Percentiles rank a stretch among this genome's conserved stretches.
These are phyloP conservation scores for Riparia riparia DNA, from an alignment of 2,113 vertebrate species.

Conservation along the genomic window DNA sequence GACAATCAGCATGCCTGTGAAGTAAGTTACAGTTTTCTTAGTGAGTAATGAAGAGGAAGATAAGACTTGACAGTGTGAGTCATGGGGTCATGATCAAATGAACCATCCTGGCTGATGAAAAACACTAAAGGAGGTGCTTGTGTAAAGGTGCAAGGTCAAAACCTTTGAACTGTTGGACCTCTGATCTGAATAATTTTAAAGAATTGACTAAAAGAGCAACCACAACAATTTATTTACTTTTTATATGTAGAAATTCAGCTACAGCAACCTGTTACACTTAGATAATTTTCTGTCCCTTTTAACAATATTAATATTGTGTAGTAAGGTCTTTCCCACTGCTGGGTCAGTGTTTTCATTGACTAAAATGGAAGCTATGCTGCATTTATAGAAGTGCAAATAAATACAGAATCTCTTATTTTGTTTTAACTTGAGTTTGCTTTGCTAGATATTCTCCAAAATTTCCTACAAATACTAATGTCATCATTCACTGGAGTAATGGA, in stretches of 20 bases:
- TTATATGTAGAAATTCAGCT: neutral
- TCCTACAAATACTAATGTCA: neutral
- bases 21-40: constrained; percentile 4
- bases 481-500: neutral
- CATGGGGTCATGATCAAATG: neutral
- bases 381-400: neutral
- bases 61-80: neutral
- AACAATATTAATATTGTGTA: neutral
- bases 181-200: neutral
- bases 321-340: neutral
- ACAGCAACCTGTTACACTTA: neutral
- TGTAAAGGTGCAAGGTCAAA: neutral
- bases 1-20: constrained; percentile 80
- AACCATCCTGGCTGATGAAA: neutral
- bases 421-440: neutral
- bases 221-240: neutral
- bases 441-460: neutral
- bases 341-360: neutral
- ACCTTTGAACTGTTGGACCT: neutral
- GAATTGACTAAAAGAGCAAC: neutral
- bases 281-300: neutral
- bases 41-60: neutral
- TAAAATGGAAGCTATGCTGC: neutral
- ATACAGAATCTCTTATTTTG: neutral
- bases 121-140: neutral